Evolutionary conservation across 2,797 vertebrate species (phyloP), one percentile per base, ranked within the genome.

Genomic region (Acanthurus tractus): DNA sequence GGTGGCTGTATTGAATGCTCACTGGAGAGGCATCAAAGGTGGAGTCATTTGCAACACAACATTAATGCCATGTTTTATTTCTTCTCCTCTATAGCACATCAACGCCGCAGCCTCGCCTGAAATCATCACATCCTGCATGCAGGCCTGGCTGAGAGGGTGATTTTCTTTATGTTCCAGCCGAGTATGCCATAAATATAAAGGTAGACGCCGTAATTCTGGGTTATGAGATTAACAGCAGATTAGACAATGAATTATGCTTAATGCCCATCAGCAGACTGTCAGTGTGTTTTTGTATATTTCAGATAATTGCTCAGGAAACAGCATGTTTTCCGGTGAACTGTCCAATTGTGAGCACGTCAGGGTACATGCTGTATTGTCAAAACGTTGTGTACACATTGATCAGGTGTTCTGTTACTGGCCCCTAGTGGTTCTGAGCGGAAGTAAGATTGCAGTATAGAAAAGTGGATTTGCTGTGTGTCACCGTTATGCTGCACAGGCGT

Each of bases 381-480:
- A 45, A 29, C 29, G 64, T 61, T 50, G 58, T 25, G 54, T 14
- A 11, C 58, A 12, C 52, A 56, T 62, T 58, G 56, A 86, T 85
- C 55, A 62, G 64, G 78, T 88, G 86, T 73, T 89, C 78, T 87
- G 64, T 84, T 91, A 92, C 83, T 93, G 93, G 65, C 91, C 92
- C 91, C 93, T 93, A 81, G 90, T 94, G 93, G 92, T 38, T 59
- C 22, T 38, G 57, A 34, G 45, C 22, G 29, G 83, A 63, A 81
- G 57, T 72, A 45, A 36, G 40, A 61, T 23, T 76, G 73, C 50
- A 71, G 72, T 34, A 36, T 40, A 40, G 8, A 40, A 40, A 40
- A 9, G 38, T 40, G 38, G 38, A 12, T 40, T 40, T 40, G 38
- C 38, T 56, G 22, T 11, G 10, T 45, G 63, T 34, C 62, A 63